Conservation (phyloP, 2,113 vertebrate genomes). For the Anthoscopus minutus region DNA sequence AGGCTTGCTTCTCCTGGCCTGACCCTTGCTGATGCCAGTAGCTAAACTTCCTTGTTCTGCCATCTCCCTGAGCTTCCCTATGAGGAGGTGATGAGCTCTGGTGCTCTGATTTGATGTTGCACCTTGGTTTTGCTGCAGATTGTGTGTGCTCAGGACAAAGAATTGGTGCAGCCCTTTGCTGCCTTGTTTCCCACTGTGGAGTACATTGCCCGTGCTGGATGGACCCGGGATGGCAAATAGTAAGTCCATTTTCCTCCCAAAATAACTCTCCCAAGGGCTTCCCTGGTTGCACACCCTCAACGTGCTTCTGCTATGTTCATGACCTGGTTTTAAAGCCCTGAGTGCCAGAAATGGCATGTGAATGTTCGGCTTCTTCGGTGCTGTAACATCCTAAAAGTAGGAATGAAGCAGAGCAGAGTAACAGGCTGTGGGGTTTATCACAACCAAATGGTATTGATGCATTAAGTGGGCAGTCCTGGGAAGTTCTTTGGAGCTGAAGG, state of each 20-base stretch:
- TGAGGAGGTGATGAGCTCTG: background rate
- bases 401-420: background rate
- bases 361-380: background rate
- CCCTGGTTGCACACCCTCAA: background rate
- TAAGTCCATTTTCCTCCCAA: slow-evolving; percentile 54
- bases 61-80: background rate
- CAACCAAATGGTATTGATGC: background rate
- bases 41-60: background rate
- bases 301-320: background rate
- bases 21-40: background rate
- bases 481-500: background rate
- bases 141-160: slow-evolving; percentile 82
- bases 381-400: background rate
- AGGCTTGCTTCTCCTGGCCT: background rate
- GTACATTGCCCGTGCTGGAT: slow-evolving; percentile 92
- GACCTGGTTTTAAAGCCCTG: background rate
- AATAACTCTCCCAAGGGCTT: background rate
- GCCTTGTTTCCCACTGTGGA: slow-evolving; percentile 86
- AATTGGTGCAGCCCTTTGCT: slow-evolving; percentile 84
- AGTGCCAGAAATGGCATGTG: background rate
- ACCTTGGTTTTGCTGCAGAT: slow-evolving; percentile 71
- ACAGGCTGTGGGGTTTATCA: background rate
- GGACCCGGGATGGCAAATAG: slow-evolving; percentile 94
- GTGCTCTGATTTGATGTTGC: background rate
- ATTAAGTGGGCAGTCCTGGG: background rate